Percentiles rank a stretch among this genome's conserved stretches.
These are phyloP conservation scores for Arctocebus calabarensis DNA, from an alignment of 2,797 vertebrate species.

Conservation along the genomic window DNA sequence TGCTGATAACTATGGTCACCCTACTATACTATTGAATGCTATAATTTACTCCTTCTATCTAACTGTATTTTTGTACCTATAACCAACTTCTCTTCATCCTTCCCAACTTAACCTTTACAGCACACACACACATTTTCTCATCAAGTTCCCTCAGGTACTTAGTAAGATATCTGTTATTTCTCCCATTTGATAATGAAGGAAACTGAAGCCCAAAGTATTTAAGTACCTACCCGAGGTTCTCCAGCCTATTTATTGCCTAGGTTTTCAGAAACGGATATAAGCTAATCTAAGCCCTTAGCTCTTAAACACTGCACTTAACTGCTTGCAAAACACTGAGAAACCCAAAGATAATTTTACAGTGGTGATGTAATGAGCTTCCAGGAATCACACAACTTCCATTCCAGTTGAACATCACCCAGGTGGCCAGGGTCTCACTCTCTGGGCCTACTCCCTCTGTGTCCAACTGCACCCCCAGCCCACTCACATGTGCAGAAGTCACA, in stretches of 20 bases:
- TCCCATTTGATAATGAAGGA: background rate
- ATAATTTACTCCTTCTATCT: background rate
- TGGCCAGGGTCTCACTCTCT: background rate
- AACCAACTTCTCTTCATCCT: background rate
- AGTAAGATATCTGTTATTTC: background rate
- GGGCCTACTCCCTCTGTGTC: background rate
- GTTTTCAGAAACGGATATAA: background rate
- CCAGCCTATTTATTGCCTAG: background rate
- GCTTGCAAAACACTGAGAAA: background rate
- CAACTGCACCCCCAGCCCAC: rapidly evolving
- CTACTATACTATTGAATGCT: background rate
- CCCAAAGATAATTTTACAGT: background rate
- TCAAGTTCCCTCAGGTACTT: background rate
- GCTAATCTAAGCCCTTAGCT: background rate
- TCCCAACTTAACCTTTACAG: background rate
- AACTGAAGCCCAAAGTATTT: background rate
- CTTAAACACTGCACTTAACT: background rate
- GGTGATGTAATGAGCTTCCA: background rate
- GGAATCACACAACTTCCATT: background rate
- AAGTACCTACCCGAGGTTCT: background rate
- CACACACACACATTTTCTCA: background rate
- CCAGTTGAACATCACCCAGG: background rate
- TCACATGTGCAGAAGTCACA: too few relatives aligned
- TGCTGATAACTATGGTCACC: background rate
- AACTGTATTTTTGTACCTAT: background rate